Evolutionary conservation across 2,797 vertebrate species (phyloP).

Genomic region (Valencia hispanica): DNA sequence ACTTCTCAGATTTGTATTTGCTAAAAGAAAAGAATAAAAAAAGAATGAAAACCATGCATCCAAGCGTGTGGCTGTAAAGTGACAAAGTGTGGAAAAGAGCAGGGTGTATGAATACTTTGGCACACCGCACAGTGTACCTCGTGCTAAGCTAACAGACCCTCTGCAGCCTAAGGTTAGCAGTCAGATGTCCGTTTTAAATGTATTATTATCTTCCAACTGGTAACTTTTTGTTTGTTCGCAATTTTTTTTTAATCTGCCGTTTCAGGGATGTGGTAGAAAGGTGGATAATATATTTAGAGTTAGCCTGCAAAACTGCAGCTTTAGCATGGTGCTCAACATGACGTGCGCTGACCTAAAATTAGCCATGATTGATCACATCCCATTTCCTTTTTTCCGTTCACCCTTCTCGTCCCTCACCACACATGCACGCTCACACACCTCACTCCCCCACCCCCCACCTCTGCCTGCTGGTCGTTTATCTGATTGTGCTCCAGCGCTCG

Average conservation of each 20-base stretch:
- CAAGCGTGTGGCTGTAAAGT: neutral
- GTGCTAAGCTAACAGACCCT: neutral
- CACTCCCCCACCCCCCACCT: neutral
- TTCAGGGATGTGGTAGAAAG: neutral
- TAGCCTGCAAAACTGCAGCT: constrained; percentile 10
- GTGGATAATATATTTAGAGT: constrained; percentile 1
- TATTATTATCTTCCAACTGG: neutral
- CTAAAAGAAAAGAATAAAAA: neutral
- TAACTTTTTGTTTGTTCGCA: neutral
- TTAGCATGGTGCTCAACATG: constrained; percentile 30
- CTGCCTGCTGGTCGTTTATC: constrained; percentile 53
- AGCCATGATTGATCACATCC: constrained; percentile 65
- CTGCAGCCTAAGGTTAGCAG: neutral
- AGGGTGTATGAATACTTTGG: neutral
- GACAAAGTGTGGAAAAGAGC: neutral
- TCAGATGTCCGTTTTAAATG: neutral
- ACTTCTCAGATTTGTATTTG: neutral
- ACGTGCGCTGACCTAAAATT: constrained; percentile 64
- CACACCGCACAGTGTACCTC: neutral
- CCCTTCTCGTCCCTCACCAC: constrained; percentile 8
- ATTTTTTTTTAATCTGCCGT: neutral
- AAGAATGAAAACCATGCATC: neutral
- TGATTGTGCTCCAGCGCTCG: constrained; percentile 54
- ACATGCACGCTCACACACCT: constrained; percentile 29
- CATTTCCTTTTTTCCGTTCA: constrained; percentile 51